Conservation (phyloP, 23 tunicate genomes). For the Aplidium turbinatum region DNA sequence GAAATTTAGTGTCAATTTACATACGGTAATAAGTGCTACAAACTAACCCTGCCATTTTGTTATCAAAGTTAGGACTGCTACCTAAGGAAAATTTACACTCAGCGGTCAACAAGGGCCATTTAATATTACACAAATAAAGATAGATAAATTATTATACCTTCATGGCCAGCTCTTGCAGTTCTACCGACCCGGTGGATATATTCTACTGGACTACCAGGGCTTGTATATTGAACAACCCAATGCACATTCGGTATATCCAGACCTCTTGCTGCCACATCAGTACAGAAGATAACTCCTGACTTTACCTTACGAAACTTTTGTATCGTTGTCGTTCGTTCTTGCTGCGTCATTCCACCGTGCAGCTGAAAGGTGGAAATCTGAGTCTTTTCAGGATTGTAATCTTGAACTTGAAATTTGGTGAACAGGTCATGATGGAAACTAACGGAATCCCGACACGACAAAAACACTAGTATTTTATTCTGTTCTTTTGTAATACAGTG, state of each 20-base stretch:
- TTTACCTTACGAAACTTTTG: constrained; percentile 34
- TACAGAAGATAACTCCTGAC: constrained; percentile 59
- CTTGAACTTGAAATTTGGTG: constrained; percentile 4
- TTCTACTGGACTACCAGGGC: constrained; percentile 92
- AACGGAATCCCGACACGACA: constrained; percentile 90
- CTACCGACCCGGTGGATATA: constrained; percentile 96
- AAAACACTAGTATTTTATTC: constrained; percentile 71
- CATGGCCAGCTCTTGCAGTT: constrained; percentile 93
- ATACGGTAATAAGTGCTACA: too few relatives aligned
- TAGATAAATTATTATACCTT: constrained; percentile 71
- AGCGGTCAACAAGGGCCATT: too few relatives aligned
- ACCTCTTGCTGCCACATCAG: constrained; percentile 99
- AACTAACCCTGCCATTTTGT: too few relatives aligned
- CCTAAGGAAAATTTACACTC: neutral
- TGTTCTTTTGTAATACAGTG: constrained; percentile 19
- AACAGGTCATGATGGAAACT: constrained; percentile 72
- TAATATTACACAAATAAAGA: too few relatives aligned
- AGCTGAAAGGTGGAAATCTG: constrained; percentile 33
- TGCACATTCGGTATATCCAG: constrained; percentile 89
- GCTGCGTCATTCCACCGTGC: constrained; percentile 95
- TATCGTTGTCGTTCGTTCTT: constrained; percentile 51
- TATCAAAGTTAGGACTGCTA: neutral
- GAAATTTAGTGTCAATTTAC: too few relatives aligned
- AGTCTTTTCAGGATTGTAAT: neutral
- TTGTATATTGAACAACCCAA: constrained; percentile 88